Conservation (phyloP, 2,888 invertebrate species). For the Rugalucina vietnamica region DNA sequence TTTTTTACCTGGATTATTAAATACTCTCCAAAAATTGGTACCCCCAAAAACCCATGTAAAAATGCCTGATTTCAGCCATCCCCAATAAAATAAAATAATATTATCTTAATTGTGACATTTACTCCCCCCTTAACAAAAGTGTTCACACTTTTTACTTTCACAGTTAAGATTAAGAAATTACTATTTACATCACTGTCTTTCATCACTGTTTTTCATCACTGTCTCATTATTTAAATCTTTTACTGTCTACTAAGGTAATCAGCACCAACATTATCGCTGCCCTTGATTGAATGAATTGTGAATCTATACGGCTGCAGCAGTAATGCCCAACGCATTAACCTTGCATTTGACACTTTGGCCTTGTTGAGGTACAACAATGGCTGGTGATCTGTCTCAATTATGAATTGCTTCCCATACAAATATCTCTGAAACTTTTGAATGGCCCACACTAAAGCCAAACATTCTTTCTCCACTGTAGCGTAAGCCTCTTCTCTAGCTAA, state of each 20-base stretch:
- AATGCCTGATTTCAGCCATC: no score
- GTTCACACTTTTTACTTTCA: no score
- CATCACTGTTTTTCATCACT: no score
- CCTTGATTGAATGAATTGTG: not conserved
- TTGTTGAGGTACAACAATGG: slow-evolving; percentile 40
- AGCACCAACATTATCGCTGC: not conserved
- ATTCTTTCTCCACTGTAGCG: slow-evolving; percentile 59
- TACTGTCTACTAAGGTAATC: not conserved
- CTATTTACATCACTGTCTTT: no score
- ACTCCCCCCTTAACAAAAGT: no score
- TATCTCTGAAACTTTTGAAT: slow-evolving; percentile 54
- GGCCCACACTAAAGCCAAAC: slow-evolving; percentile 58
- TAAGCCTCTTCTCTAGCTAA: slow-evolving; percentile 54
- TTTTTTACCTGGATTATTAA: no score
- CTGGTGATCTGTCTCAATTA: slow-evolving; percentile 61
- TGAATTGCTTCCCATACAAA: slow-evolving; percentile 54
- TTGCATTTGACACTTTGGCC: not conserved
- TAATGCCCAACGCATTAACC: not conserved
- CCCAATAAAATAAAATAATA: no score
- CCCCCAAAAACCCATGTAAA: no score
- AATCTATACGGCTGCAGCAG: not conserved
- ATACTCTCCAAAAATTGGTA: no score
- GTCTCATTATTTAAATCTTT: no score
- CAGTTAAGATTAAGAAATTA: no score
- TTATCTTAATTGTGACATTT: no score